Conservation (phyloP, 2,888 invertebrate genomes). For the Drosophila niveifrons region DNA sequence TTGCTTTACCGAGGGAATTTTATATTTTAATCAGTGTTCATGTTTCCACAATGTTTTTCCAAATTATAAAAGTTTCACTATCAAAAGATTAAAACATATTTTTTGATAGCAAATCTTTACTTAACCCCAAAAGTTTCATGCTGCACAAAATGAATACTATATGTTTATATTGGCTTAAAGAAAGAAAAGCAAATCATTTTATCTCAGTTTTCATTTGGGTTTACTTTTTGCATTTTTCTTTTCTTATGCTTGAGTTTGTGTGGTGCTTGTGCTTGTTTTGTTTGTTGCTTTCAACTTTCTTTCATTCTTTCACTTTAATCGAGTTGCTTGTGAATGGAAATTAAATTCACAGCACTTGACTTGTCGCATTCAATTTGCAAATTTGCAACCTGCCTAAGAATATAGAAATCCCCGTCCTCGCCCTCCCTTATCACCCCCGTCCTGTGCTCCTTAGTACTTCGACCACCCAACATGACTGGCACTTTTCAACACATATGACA, state of each 20-base stretch:
- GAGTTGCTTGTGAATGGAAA: slow-evolving; percentile 70
- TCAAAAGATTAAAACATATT: background rate
- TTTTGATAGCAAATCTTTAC: background rate
- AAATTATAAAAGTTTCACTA: background rate
- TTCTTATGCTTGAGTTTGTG: background rate
- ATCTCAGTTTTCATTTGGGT: slow-evolving; percentile 16
- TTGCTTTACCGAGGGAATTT: background rate
- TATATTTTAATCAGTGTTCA: background rate
- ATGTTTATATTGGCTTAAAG: slow-evolving; percentile 5
- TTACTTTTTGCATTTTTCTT: slow-evolving; percentile 9
- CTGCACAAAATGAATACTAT: background rate
- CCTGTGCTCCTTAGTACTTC: background rate
- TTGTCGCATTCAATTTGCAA: slow-evolving; percentile 77
- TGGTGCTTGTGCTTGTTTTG: slow-evolving; percentile 2
- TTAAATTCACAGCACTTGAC: slow-evolving; percentile 78
- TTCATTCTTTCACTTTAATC: slow-evolving; percentile 55
- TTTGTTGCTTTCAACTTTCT: slow-evolving; percentile 28
- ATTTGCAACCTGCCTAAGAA: slow-evolving; percentile 39
- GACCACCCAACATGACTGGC: slow-evolving; percentile 34
- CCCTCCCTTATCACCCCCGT: too few species aligned
- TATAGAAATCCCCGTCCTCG: slow-evolving; percentile 10
- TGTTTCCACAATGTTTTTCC: background rate
- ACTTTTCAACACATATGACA: slow-evolving; percentile 41
- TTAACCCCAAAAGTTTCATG: background rate
- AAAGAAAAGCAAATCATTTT: slow-evolving; percentile 22